These are phyloP conservation scores for Notothenia rossii DNA, from an alignment of 2,113 vertebrate genomes.

Conservation along the genomic window DNA sequence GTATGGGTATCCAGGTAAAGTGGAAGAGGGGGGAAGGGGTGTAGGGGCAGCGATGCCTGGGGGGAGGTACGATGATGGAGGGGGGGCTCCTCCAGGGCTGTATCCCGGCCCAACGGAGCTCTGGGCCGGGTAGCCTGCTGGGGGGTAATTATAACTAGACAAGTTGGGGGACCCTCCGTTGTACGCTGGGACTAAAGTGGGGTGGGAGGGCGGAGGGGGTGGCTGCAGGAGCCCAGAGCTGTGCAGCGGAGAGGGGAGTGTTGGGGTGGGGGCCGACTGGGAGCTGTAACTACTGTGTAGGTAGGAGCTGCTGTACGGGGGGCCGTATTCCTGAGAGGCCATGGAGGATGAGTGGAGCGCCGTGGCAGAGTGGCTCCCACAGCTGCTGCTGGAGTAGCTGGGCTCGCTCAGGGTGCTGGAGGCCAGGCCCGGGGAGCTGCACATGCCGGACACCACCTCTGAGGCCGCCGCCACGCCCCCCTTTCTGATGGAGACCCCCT, in stretches of 20 bases:
- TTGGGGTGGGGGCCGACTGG: conserved; percentile 89
- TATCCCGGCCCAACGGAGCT: conserved; percentile 92
- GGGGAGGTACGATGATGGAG: conserved; percentile 93
- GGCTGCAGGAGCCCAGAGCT: conserved; percentile 93
- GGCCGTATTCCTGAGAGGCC: conserved; percentile 96
- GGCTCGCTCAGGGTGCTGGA: conserved; percentile 93
- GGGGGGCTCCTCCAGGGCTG: conserved; percentile 93
- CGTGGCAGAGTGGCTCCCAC: conserved; percentile 91
- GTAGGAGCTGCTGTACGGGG: conserved; percentile 94
- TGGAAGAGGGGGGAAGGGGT: conserved; percentile 91
- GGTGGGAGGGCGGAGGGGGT: conserved; percentile 85
- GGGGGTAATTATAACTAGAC: conserved; percentile 94
- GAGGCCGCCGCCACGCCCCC: conserved; percentile 89
- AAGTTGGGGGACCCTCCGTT: conserved; percentile 92
- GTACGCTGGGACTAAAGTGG: conserved; percentile 93
- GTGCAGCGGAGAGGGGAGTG: conserved; percentile 93
- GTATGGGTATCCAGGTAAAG: conserved; percentile 95
- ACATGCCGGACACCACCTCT: conserved; percentile 92
- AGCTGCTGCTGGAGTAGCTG: conserved; percentile 95
- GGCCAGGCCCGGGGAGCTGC: conserved; percentile 95
- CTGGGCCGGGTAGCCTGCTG: conserved; percentile 93
- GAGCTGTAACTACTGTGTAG: conserved; percentile 93
- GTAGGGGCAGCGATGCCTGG: conserved; percentile 95
- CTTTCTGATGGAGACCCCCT: conserved; percentile 91
- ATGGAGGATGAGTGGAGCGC: conserved; percentile 89